These are phyloP conservation scores for Synchiropus splendidus DNA, from an alignment of 2,113 vertebrate species.

Conservation along the genomic window DNA sequence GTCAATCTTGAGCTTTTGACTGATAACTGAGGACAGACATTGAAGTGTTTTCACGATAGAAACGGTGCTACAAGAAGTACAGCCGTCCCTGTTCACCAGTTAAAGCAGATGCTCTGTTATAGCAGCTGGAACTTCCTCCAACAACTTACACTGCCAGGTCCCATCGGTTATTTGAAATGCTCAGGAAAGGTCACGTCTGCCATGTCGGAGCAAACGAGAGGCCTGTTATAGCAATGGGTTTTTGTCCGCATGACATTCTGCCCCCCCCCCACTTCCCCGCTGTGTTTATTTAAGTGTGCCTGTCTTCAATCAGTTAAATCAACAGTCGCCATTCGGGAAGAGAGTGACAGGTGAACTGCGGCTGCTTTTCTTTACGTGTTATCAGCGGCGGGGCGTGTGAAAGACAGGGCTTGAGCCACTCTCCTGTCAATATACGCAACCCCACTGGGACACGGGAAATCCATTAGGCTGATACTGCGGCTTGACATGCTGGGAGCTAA, in stretches of 20 bases:
- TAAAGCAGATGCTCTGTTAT: slow-evolving; percentile 61
- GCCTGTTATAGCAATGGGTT: slow-evolving; percentile 33
- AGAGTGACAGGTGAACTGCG: slow-evolving; percentile 54
- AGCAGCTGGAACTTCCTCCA: slow-evolving; percentile 44
- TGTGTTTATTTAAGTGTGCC: slow-evolving; percentile 56
- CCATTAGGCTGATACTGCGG: slow-evolving; percentile 43
- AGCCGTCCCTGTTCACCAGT: slow-evolving; percentile 29
- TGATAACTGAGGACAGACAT: no score
- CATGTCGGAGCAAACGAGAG: slow-evolving; percentile 53
- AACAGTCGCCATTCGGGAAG: slow-evolving; percentile 46
- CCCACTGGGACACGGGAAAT: slow-evolving; percentile 52
- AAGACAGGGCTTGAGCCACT: slow-evolving; percentile 49
- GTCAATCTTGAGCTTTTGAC: no score
- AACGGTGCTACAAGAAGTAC: no score
- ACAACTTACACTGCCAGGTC: slow-evolving; percentile 36
- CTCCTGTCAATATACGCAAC: slow-evolving; percentile 44
- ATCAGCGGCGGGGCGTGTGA: slow-evolving; percentile 41
- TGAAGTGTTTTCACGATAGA: no score
- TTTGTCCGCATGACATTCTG: slow-evolving; percentile 47
- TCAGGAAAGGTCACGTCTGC: slow-evolving; percentile 56
- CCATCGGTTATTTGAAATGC: slow-evolving; percentile 49
- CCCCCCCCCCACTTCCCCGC: slow-evolving; percentile 22
- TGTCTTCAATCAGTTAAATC: slow-evolving; percentile 56
- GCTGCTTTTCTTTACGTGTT: slow-evolving; percentile 30
- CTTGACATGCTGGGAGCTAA: slow-evolving; percentile 49